Evolutionary conservation across 2,888 invertebrate genomes (phyloP).

Genomic region (Tholera decimalis): DNA sequence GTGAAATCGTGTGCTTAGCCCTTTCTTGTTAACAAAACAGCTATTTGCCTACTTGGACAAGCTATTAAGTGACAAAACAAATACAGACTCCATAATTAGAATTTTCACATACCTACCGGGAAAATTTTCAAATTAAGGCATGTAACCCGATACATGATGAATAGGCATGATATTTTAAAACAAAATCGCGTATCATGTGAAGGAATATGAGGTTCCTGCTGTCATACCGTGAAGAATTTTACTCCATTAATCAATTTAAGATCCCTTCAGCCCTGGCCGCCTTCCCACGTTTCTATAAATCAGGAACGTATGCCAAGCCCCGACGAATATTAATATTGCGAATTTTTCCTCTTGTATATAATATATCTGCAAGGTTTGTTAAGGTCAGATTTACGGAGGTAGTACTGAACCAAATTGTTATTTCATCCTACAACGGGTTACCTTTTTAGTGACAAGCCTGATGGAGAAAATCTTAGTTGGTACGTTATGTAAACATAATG

Average conservation of each 20-base stretch:
- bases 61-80: constrained; percentile 27
- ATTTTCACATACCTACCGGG: background rate
- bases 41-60: constrained; percentile 18
- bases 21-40: constrained; percentile 33
- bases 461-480: constrained; percentile 21
- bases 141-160: constrained; percentile 36
- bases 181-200: constrained; percentile 29
- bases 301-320: constrained; percentile 34
- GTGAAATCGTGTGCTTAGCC: constrained; percentile 40
- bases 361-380: constrained; percentile 38
- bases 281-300: constrained; percentile 46
- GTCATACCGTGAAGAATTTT: constrained; percentile 56
- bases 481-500: constrained; percentile 1
- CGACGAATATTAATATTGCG: constrained; percentile 50
- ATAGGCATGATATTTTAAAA: constrained; percentile 45
- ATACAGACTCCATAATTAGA: constrained; percentile 9
- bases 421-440: constrained; percentile 4
- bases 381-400: constrained; percentile 32
- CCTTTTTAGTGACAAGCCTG: background rate
- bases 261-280: constrained; percentile 39
- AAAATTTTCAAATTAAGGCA: constrained; percentile 8
- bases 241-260: constrained; percentile 57
- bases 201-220: constrained; percentile 39
- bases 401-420: constrained; percentile 12
- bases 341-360: constrained; percentile 42